These are phyloP conservation scores for Hiodon alosoides DNA, from an alignment of 2,113 vertebrate genomes.

Conservation along the genomic window DNA sequence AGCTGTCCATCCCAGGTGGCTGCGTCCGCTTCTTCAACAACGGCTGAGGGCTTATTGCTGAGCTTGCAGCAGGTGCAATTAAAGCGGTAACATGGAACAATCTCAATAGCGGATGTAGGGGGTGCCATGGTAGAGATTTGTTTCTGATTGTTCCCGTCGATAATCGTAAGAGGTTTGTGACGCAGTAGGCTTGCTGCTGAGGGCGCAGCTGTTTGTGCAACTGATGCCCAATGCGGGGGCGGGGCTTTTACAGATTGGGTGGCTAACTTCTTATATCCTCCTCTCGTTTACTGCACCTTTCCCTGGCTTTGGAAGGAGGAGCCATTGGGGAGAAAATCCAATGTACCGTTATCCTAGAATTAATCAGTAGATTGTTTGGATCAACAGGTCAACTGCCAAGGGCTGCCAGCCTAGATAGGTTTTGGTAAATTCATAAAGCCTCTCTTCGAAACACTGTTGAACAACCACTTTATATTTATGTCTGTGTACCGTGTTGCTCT, in stretches of 20 bases:
- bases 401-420: not conserved
- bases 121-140: conserved; percentile 12
- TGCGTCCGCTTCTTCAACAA: conserved; percentile 22
- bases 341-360: not conserved
- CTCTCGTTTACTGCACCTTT: not conserved
- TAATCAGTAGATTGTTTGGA: not conserved
- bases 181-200: conserved; percentile 4
- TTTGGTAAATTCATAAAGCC: not conserved
- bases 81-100: not conserved
- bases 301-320: not conserved
- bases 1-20: not conserved
- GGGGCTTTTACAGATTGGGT: conserved; percentile 1
- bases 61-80: not conserved
- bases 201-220: conserved; percentile 12
- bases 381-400: conserved; percentile 28
- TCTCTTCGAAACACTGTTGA: not conserved
- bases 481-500: not conserved
- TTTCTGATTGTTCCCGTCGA: conserved; percentile 22
- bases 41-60: conserved; percentile 11
- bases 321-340: not conserved
- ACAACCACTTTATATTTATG: not conserved
- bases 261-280: conserved; percentile 4
- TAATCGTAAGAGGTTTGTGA: not conserved
- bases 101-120: conserved; percentile 29
- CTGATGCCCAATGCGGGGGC: not conserved